Conservation (phyloP, 2,797 vertebrate species). For the Oryzias dopingdopingensis region DNA sequence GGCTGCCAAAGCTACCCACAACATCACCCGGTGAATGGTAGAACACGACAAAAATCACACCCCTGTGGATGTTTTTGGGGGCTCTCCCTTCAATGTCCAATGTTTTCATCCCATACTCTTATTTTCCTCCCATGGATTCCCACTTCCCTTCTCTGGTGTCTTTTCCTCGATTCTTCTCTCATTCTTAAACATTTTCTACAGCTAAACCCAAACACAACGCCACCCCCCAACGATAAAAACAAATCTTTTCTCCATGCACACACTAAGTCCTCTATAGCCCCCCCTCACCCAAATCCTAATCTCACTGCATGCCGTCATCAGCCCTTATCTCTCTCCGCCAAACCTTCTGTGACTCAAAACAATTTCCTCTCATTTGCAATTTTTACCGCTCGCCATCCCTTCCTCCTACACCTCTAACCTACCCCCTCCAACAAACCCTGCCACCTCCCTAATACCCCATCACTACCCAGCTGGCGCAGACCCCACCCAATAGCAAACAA, state of each 20-base stretch:
- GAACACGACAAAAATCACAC: constrained; percentile 50
- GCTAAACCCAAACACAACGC: constrained; percentile 32
- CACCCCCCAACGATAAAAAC: constrained; percentile 19
- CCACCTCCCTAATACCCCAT: constrained; percentile 54
- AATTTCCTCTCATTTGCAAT: constrained; percentile 79
- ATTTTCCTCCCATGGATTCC: no score
- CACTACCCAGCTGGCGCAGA: constrained; percentile 42
- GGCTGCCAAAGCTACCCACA: constrained; percentile 56
- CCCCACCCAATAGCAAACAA: constrained; percentile 59
- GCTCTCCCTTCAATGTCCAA: constrained; percentile 57
- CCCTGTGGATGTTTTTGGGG: constrained; percentile 3
- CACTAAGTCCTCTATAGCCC: constrained; percentile 17
- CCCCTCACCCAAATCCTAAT: constrained; percentile 68
- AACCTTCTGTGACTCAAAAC: constrained; percentile 79
- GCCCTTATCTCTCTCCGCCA: constrained; percentile 80
- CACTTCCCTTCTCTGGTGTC: not conserved
- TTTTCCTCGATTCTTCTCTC: constrained; percentile 39
- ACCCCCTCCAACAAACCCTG: constrained; percentile 57
- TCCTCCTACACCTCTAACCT: constrained; percentile 50
- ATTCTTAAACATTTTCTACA: constrained; percentile 28
- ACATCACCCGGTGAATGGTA: constrained; percentile 61
- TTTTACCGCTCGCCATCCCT: constrained; percentile 49
- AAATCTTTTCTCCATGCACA: constrained; percentile 40
- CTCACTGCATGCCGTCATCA: constrained; percentile 76
- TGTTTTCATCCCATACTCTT: constrained; percentile 36